Percentiles rank a stretch among this genome's conserved stretches.
Conservation (phyloP, 2,113 vertebrate species). For the Sander vitreus region DNA sequence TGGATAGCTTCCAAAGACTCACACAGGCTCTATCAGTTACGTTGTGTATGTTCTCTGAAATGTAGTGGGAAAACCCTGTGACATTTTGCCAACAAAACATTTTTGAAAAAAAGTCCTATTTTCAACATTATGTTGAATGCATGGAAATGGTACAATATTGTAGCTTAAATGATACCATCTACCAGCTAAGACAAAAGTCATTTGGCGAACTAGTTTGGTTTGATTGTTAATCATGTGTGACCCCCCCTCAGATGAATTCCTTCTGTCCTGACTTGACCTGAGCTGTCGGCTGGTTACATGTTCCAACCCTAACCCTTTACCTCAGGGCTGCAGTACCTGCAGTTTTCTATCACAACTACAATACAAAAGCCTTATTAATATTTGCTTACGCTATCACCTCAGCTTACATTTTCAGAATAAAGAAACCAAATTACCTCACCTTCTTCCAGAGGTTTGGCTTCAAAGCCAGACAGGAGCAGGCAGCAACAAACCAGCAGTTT, state of each 20-base stretch:
- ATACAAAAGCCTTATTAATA: too few relatives aligned
- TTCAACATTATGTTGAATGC: background rate
- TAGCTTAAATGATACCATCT: background rate
- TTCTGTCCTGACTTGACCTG: background rate
- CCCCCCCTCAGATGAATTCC: conserved; percentile 6
- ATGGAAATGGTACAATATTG: background rate
- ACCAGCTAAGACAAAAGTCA: background rate
- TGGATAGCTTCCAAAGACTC: background rate
- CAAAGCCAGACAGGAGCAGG: conserved; percentile 92
- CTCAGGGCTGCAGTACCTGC: background rate
- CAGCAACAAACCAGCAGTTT: conserved; percentile 94
- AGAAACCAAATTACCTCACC: conserved; percentile 70
- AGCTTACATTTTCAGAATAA: background rate
- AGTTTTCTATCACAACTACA: background rate
- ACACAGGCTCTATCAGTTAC: background rate
- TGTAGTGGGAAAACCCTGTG: background rate
- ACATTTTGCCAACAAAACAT: background rate
- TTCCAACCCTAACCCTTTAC: background rate
- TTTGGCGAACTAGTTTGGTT: background rate
- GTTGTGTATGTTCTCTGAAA: background rate
- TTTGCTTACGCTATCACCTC: background rate
- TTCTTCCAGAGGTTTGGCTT: conserved; percentile 89
- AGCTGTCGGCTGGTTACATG: background rate
- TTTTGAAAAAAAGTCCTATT: background rate
- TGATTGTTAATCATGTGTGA: background rate